Conservation (phyloP, 1,140 invertebrate species). For the Anoplophora glabripennis region DNA sequence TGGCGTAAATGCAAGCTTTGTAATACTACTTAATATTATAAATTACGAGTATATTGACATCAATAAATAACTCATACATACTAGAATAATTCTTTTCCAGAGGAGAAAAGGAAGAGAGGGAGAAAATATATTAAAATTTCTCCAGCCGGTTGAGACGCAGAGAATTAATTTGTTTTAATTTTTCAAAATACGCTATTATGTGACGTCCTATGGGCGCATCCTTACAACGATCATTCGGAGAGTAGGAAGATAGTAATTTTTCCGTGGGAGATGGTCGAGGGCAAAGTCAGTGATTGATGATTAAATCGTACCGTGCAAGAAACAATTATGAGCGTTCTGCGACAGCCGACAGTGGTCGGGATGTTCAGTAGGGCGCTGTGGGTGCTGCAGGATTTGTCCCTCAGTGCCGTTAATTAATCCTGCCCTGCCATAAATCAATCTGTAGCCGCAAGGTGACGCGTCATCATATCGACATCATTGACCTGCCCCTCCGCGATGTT, state of each 20-base stretch:
- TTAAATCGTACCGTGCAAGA: constrained; percentile 35
- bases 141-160: neutral
- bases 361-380: constrained; percentile 13
- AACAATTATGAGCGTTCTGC: constrained; percentile 39
- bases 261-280: constrained; percentile 5
- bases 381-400: constrained; percentile 35
- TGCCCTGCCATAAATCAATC: constrained; percentile 46
- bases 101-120: too few species aligned
- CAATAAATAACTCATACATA: too few species aligned
- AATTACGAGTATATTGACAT: too few species aligned
- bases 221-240: neutral
- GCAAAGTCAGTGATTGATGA: constrained; percentile 12
- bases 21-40: too few species aligned
- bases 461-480: constrained; percentile 49
- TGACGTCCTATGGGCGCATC: constrained; percentile 2
- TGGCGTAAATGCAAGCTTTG: too few species aligned
- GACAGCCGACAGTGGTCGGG: constrained; percentile 33
- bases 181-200: constrained; percentile 9
- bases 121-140: too few species aligned
- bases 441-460: constrained; percentile 47
- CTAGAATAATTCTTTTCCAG: too few species aligned
- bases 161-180: constrained; percentile 19
- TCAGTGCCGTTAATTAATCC: constrained; percentile 45
- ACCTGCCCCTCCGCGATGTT: constrained; percentile 39
- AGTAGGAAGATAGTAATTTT: constrained; percentile 8